Conservation (phyloP, 2,797 vertebrate genomes). For the Pachyuromys duprasi region DNA sequence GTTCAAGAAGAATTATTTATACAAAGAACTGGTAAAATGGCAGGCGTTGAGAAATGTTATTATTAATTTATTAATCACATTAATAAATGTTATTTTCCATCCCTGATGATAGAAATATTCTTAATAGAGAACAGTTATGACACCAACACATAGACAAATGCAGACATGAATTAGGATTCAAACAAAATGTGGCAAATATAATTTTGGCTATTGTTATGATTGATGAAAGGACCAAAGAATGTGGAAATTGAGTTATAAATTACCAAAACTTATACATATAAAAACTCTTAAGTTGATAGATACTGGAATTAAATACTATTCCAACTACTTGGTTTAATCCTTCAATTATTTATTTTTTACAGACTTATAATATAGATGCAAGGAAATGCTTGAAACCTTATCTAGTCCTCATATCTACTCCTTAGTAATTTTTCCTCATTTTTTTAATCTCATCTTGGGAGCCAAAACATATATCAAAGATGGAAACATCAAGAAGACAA, state of each 20-base stretch:
- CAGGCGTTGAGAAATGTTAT: neutral
- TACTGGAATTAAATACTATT: neutral
- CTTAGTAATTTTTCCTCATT: constrained; percentile 31
- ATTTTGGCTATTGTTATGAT: neutral
- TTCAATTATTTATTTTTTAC: constrained; percentile 4
- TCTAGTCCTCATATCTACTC: neutral
- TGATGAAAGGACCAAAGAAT: neutral
- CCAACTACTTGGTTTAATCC: neutral
- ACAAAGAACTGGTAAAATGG: neutral
- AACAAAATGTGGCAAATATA: constrained; percentile 10
- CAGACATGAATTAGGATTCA: neutral
- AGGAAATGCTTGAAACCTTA: constrained; percentile 17
- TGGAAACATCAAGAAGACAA: constrained; percentile 43
- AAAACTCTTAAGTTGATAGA: constrained; percentile 37
- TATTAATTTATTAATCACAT: neutral
- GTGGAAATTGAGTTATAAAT: constrained; percentile 34
- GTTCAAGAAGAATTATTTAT: neutral
- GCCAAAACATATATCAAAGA: constrained; percentile 54
- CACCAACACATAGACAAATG: neutral
- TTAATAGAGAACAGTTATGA: neutral
- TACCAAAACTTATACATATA: neutral
- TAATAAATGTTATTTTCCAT: constrained; percentile 24
- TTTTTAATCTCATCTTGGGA: neutral
- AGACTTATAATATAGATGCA: neutral
- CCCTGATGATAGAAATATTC: neutral